Percentiles rank a stretch among this genome's conserved stretches.
Conservation (phyloP, 2,113 vertebrate species). For the Indri indri region DNA sequence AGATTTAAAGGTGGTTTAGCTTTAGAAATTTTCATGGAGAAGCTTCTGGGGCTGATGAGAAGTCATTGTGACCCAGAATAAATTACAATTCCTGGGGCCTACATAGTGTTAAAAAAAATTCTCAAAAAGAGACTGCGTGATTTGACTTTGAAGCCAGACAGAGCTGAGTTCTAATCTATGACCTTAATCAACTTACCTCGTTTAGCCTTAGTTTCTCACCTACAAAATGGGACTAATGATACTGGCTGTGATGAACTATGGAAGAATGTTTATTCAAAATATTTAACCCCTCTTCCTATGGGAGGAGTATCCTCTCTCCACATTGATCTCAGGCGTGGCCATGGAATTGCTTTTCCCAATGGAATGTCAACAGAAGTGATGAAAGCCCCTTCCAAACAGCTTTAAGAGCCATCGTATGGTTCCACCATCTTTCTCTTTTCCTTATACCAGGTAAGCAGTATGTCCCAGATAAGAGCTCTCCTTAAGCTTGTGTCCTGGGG, state of each 20-base stretch:
- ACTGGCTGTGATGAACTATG: background rate
- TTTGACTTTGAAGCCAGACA: background rate
- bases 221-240: background rate
- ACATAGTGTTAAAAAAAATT: background rate
- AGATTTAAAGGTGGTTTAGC: background rate
- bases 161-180: background rate
- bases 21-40: background rate
- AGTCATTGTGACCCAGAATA: background rate
- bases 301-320: background rate
- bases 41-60: background rate
- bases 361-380: background rate
- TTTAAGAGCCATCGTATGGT: background rate
- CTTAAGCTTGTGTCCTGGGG: background rate
- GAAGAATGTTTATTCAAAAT: background rate
- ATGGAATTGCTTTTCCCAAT: background rate
- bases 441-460: background rate
- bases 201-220: background rate
- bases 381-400: background rate
- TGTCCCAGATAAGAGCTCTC: background rate
- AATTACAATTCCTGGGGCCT: background rate
- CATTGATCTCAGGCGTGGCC: background rate
- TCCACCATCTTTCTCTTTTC: background rate
- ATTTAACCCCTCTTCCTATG: background rate
- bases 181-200: background rate
- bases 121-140: background rate